phyloP scores from a whole-genome alignment of 1,140 invertebrate species.

The Nasonia giraulti region DNA sequence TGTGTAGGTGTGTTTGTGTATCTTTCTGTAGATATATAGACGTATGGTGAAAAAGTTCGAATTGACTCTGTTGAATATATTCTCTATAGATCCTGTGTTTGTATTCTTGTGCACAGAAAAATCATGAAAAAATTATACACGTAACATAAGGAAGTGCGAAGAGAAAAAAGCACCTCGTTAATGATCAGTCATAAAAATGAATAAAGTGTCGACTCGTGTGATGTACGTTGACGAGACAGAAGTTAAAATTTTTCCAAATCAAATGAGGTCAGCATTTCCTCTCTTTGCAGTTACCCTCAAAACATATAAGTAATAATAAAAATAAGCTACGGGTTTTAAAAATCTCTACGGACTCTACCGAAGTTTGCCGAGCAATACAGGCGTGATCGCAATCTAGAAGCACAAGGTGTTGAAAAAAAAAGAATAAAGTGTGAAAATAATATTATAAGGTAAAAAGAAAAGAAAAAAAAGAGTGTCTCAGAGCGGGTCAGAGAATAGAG shows the following conservation, averaged over 20 bases:
- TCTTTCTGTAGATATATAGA: not conserved
- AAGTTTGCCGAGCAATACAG: not conserved
- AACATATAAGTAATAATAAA: too few species aligned
- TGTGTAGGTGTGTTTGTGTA: not conserved
- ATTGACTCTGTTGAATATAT: not conserved
- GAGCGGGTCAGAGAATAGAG: conserved; percentile 67
- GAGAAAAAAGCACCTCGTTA: not conserved
- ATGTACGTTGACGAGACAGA: too few species aligned
- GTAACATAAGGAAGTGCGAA: not conserved
- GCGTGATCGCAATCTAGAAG: not conserved
- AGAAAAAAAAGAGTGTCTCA: conserved; percentile 13
- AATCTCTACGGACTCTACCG: not conserved
- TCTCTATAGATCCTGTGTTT: not conserved
- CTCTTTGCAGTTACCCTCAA: not conserved
- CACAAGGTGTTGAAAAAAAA: conserved; percentile 10
- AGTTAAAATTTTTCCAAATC: too few species aligned
- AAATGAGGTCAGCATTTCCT: not conserved
- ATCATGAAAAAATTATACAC: not conserved
- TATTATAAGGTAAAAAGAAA: conserved; percentile 11
- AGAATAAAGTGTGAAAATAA: not conserved
- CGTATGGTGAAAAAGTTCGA: not conserved
- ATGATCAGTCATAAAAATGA: not conserved
- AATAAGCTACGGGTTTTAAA: not conserved
- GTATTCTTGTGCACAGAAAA: not conserved
- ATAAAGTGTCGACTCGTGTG: not conserved